These are phyloP conservation scores for Montipora sp. DNA, from an alignment of 64 coral and sea anemone genomes.

Conservation along the genomic window DNA sequence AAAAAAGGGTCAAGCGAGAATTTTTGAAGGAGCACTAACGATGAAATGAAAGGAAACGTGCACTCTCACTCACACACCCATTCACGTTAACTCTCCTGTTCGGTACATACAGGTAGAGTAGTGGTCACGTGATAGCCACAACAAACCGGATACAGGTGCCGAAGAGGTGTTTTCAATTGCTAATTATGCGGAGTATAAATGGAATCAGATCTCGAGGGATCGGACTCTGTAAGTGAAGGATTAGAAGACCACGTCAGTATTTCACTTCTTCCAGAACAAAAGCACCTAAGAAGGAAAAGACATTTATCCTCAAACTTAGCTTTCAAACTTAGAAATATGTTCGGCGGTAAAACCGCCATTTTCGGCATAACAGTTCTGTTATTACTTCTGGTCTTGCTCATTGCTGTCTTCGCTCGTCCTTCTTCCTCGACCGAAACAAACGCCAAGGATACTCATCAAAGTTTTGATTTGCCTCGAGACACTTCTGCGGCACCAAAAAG, in stretches of 20 bases:
- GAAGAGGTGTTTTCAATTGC: conserved; percentile 2
- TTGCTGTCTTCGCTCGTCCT: conserved; percentile 24
- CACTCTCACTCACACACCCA: no score
- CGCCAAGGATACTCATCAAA: conserved; percentile 1
- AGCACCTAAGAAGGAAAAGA: not conserved
- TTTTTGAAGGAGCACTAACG: no score
- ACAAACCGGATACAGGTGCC: conserved; percentile 24
- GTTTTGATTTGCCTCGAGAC: conserved; percentile 14
- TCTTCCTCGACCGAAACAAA: conserved; percentile 23
- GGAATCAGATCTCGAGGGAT: conserved; percentile 40
- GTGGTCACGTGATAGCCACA: conserved; percentile 13
- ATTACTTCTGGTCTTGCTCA: conserved; percentile 20
- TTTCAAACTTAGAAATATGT: not conserved
- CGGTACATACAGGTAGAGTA: no score
- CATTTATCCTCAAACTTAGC: not conserved
- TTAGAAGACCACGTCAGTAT: conserved; percentile 30
- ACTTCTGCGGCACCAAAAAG: not conserved
- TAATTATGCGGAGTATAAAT: conserved; percentile 22
- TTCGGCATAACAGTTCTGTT: not conserved
- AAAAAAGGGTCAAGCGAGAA: no score
- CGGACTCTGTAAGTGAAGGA: conserved; percentile 26
- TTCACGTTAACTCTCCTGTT: no score
- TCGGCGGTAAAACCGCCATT: conserved; percentile 11
- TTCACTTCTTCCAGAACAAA: conserved; percentile 23
- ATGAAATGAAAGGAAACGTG: no score